These are phyloP conservation scores for Lottia scabra DNA, from an alignment of 2,888 invertebrate species.

Conservation along the genomic window DNA sequence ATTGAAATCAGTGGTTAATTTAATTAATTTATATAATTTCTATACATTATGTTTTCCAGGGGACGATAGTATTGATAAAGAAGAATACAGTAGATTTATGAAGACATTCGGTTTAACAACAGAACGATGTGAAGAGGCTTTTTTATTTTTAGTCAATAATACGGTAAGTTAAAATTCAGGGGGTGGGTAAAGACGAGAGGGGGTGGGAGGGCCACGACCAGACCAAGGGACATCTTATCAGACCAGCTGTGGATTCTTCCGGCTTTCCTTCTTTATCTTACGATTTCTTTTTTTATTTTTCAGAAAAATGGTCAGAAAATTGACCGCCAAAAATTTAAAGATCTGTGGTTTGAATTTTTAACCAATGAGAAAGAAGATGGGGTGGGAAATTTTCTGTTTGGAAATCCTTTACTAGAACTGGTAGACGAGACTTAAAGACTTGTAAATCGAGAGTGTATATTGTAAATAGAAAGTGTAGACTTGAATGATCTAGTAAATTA, in stretches of 20 bases:
- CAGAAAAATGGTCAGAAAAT: conserved; percentile 17
- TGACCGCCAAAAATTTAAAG: conserved; percentile 14
- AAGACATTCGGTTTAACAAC: not conserved
- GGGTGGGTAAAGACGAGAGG: too few relatives aligned
- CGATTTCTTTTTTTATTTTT: not conserved
- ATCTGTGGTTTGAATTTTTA: conserved; percentile 27
- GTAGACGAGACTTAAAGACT: not conserved
- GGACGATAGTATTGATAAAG: conserved; percentile 8
- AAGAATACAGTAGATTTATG: conserved; percentile 8
- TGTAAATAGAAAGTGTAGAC: too few relatives aligned
- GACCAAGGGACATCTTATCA: too few relatives aligned
- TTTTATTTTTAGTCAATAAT: not conserved
- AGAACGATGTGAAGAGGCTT: not conserved
- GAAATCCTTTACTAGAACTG: conserved; percentile 12
- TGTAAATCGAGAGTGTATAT: too few relatives aligned
- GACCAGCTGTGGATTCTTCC: too few relatives aligned
- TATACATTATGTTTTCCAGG: too few relatives aligned
- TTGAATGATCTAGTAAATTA: too few relatives aligned
- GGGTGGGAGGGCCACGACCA: too few relatives aligned
- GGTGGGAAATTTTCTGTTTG: conserved; percentile 25
- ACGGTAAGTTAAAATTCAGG: too few relatives aligned
- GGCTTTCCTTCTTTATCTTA: too few relatives aligned
- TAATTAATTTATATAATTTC: too few relatives aligned
- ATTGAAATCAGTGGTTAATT: too few relatives aligned
- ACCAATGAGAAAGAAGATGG: conserved; percentile 17